These are phyloP conservation scores for Oscheius sp. DNA, from an alignment of 2,888 invertebrate genomes.

Conservation along the genomic window DNA sequence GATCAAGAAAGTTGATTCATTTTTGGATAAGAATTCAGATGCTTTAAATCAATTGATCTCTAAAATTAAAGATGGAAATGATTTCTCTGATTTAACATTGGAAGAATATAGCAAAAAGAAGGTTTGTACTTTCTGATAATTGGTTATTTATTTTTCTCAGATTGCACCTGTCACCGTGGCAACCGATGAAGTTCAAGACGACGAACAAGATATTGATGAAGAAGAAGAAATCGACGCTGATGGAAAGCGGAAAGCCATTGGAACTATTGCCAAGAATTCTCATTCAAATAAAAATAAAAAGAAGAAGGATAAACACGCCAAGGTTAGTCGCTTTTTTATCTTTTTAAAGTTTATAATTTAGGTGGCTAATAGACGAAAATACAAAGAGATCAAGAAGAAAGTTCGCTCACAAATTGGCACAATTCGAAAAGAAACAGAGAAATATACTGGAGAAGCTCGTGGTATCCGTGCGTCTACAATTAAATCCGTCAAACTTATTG, in stretches of 20 bases:
- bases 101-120: constrained; percentile 22
- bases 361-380: constrained; percentile 51
- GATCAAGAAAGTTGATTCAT: constrained; percentile 50
- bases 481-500: constrained; percentile 86
- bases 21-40: constrained; percentile 46
- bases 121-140: constrained; percentile 4
- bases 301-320: constrained; percentile 53
- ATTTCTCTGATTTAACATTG: neutral
- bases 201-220: neutral
- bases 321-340: constrained; percentile 36
- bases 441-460: constrained; percentile 91
- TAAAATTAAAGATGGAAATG: constrained; percentile 31
- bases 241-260: constrained; percentile 47
- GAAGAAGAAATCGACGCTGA: constrained; percentile 31
- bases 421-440: constrained; percentile 83
- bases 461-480: constrained; percentile 91
- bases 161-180: neutral
- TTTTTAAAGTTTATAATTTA: constrained; percentile 35
- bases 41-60: constrained; percentile 43
- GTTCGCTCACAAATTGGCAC: constrained; percentile 56
- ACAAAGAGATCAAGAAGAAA: constrained; percentile 49
- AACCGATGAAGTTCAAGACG: neutral
- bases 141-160: neutral
- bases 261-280: constrained; percentile 43
- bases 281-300: constrained; percentile 39